A percentile compares a stretch with the other conserved stretches of the same genome.
These are phyloP conservation scores for Cossypha polioptera DNA, from an alignment of 2,797 vertebrate genomes.

Conservation along the genomic window DNA sequence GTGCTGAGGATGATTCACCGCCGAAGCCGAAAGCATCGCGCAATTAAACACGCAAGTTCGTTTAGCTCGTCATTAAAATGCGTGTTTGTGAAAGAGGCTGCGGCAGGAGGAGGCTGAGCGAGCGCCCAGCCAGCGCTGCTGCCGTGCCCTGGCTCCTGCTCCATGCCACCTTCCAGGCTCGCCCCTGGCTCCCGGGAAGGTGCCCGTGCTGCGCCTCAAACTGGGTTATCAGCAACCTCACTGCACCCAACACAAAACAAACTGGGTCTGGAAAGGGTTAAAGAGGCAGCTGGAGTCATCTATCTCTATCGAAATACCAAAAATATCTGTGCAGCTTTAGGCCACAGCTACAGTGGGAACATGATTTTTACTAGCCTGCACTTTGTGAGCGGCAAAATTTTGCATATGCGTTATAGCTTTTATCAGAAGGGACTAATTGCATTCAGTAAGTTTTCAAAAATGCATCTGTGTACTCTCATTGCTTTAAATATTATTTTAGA, in stretches of 20 bases:
- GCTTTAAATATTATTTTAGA: not conserved
- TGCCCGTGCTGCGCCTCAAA: not conserved
- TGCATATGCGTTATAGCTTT: not conserved
- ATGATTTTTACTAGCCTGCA: not conserved
- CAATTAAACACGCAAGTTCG: conserved; percentile 44
- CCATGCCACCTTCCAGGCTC: not conserved
- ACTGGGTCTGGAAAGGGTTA: not conserved
- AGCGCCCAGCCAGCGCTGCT: not conserved
- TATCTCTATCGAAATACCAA: not conserved
- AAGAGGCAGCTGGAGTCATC: not conserved
- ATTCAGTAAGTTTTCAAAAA: not conserved
- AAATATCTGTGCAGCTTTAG: not conserved
- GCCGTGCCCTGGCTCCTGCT: not conserved
- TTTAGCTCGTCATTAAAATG: conserved; percentile 28
- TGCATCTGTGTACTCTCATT: not conserved
- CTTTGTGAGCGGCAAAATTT: not conserved
- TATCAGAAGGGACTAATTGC: not conserved
- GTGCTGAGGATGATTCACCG: conserved; percentile 22
- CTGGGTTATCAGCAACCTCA: not conserved
- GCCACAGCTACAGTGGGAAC: not conserved
- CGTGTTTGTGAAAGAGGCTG: conserved; percentile 29
- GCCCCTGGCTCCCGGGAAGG: not conserved
- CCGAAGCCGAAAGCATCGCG: not conserved
- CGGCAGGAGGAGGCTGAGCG: not conserved
- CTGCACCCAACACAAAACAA: not conserved